Evolutionary conservation across 92 coral and sea anemone genomes (phyloP).

Genomic region (Zoanthus solanderi): DNA sequence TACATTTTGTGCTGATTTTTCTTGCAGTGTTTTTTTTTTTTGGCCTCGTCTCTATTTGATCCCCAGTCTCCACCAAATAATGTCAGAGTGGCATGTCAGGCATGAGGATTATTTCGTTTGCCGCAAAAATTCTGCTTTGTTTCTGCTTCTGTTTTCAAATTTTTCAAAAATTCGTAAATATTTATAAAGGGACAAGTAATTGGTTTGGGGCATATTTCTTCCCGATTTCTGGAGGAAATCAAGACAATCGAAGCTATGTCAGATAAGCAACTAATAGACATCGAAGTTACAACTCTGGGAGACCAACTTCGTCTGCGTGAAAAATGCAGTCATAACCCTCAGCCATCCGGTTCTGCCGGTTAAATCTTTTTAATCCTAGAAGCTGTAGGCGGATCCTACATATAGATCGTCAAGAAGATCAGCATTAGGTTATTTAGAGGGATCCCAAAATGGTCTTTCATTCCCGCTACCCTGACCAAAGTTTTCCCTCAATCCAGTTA

Average conservation of each 20-base stretch:
- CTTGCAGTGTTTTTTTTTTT: no score
- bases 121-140: background rate
- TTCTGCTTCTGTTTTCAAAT: constrained; percentile 9
- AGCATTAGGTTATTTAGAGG: background rate
- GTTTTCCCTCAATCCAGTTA: no score
- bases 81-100: background rate
- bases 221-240: constrained; percentile 41
- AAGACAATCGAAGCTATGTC: constrained; percentile 40
- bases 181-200: constrained; percentile 18
- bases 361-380: constrained; percentile 37
- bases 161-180: background rate
- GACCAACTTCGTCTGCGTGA: constrained; percentile 62
- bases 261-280: constrained; percentile 50
- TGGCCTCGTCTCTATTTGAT: no score
- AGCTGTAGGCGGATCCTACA: constrained; percentile 16
- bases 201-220: constrained; percentile 34
- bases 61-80: no score
- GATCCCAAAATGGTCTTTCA: no score
- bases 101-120: background rate
- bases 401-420: background rate
- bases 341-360: constrained; percentile 41
- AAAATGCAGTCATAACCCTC: constrained; percentile 32
- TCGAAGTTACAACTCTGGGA: constrained; percentile 58
- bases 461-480: no score
- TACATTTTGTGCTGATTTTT: no score